A percentile compares a stretch with the other conserved stretches of the same genome.
These are phyloP conservation scores for Synanthedon formicaeformis DNA, from an alignment of 2,888 invertebrate species.

Conservation along the genomic window DNA sequence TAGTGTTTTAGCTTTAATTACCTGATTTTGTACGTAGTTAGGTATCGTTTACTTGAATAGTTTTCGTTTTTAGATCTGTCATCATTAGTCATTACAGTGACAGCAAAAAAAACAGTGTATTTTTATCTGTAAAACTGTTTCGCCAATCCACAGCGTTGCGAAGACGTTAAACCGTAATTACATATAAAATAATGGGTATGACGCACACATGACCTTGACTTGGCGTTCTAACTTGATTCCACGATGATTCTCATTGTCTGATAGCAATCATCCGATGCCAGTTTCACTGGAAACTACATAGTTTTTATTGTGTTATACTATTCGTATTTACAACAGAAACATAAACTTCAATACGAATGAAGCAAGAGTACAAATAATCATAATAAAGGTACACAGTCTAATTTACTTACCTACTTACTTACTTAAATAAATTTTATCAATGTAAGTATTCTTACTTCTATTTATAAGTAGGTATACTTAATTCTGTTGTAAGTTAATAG, in stretches of 20 bases:
- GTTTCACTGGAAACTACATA: too few species aligned
- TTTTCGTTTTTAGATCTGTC: background rate
- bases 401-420: too few species aligned
- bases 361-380: too few species aligned
- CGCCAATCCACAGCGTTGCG: constrained; percentile 19
- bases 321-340: too few species aligned
- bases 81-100: constrained; percentile 7
- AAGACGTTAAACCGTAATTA: constrained; percentile 46
- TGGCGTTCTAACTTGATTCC: background rate
- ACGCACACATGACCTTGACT: constrained; percentile 51
- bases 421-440: too few species aligned
- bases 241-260: constrained; percentile 56
- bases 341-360: too few species aligned
- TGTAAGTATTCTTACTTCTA: too few species aligned
- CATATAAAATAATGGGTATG: constrained; percentile 47
- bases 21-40: too few species aligned
- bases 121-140: constrained; percentile 12
- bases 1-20: too few species aligned
- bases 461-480: too few species aligned
- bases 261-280: constrained; percentile 21
- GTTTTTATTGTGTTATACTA: too few species aligned
- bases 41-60: background rate
- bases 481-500: background rate
- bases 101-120: constrained; percentile 3
- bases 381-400: too few species aligned